Evolutionary conservation across 2,113 vertebrate species (phyloP).

Genomic region (Rissa tridactyla): DNA sequence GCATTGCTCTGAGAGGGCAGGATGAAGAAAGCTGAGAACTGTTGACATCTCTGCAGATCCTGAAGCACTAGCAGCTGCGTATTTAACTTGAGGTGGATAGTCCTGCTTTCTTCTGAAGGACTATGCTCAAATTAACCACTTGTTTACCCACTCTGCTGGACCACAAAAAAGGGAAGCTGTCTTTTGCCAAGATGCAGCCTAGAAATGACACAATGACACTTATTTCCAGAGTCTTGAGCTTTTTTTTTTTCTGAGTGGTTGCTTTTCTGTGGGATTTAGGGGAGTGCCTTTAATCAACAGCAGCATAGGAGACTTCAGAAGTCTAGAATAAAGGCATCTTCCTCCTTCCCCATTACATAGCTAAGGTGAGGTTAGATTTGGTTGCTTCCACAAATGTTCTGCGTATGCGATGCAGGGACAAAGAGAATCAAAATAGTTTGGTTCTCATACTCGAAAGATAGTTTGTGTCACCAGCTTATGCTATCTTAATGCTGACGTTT

Average conservation of each 20-base stretch:
- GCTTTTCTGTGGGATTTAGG: background rate
- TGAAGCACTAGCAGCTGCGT: background rate
- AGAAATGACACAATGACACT: background rate
- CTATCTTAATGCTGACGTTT: accelerated
- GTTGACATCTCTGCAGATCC: accelerated
- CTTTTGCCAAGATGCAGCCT: background rate
- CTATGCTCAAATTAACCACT: background rate
- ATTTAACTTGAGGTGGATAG: background rate
- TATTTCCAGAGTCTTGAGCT: background rate
- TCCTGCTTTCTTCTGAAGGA: background rate
- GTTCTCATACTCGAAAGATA: background rate
- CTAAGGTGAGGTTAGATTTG: background rate
- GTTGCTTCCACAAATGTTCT: background rate
- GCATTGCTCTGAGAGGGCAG: background rate
- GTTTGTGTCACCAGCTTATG: background rate
- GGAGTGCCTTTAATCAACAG: accelerated
- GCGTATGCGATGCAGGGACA: background rate
- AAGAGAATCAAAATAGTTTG: background rate
- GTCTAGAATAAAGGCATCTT: background rate
- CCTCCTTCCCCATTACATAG: accelerated
- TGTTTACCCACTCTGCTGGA: background rate
- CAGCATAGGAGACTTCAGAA: background rate
- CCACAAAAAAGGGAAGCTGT: background rate
- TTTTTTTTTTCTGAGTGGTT: background rate
- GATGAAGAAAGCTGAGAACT: background rate